phyloP scores from a whole-genome alignment of 2,113 vertebrate species.

The Anas platyrhynchos region DNA sequence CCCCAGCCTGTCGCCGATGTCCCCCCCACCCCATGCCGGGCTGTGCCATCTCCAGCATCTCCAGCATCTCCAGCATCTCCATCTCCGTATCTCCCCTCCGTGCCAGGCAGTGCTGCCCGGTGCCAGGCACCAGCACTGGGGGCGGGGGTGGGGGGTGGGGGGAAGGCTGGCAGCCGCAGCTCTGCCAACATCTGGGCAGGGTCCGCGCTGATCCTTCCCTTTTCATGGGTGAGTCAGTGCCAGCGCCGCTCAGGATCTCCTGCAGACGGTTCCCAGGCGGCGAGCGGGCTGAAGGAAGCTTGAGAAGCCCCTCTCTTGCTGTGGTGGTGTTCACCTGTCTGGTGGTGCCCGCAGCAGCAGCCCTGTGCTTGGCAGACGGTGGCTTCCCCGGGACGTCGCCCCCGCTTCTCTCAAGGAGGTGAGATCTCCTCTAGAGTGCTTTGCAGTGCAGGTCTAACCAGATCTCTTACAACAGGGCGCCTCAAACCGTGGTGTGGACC shows the following conservation, averaged over 20 bases:
- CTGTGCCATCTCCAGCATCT: not conserved
- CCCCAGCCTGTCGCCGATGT: no score
- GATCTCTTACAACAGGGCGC: not conserved
- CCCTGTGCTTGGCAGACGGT: not conserved
- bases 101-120: not conserved
- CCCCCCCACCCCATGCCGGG: no score
- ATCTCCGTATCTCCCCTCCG: not conserved
- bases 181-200: not conserved
- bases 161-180: rapidly evolving
- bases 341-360: not conserved
- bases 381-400: not conserved
- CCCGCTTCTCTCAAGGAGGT: not conserved
- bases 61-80: not conserved
- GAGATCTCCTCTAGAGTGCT: not conserved
- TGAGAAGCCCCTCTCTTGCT: not conserved
- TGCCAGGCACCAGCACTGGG: slow-evolving; percentile 7
- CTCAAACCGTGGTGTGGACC: not conserved
- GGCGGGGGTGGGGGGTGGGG: not conserved
- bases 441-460: not conserved
- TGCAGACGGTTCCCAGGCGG: not conserved
- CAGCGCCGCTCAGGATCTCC: not conserved
- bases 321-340: not conserved
- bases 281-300: not conserved
- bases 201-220: not conserved
- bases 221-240: not conserved